Conservation (phyloP, 2,888 invertebrate genomes). For the Cistogaster globosa region DNA sequence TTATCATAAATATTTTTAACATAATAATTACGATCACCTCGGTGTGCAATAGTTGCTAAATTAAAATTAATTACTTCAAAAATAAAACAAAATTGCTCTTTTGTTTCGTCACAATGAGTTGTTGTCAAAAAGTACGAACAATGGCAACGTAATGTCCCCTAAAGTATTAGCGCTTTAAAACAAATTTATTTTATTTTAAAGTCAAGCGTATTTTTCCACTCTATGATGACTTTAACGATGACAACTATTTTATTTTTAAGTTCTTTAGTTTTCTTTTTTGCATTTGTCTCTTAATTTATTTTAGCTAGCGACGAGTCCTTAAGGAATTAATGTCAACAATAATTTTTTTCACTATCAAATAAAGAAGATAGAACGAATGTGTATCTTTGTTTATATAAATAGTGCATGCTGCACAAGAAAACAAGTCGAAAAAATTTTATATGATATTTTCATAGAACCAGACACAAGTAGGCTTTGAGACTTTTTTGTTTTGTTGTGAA, state of each 20-base stretch:
- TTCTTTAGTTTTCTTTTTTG: slow-evolving; percentile 1
- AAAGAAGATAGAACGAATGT: slow-evolving; percentile 11
- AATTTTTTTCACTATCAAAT: slow-evolving; percentile 12
- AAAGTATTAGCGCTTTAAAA: slow-evolving; percentile 18
- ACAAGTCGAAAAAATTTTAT: neutral
- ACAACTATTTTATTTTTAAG: slow-evolving; percentile 48
- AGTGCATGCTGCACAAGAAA: neutral
- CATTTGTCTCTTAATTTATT: slow-evolving; percentile 23
- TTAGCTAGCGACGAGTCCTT: slow-evolving; percentile 48
- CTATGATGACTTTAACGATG: slow-evolving; percentile 42
- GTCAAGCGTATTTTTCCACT: slow-evolving; percentile 15
- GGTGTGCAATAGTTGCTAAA: neutral
- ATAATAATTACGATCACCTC: no score
- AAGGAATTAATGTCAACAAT: slow-evolving; percentile 67
- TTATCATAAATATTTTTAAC: no score
- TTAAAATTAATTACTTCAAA: neutral
- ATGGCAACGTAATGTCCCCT: slow-evolving; percentile 33
- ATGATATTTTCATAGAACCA: neutral
- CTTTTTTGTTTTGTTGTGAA: neutral
- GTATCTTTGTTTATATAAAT: neutral
- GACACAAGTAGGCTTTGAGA: slow-evolving; percentile 8
- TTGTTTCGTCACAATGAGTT: neutral
- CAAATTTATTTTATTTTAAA: slow-evolving; percentile 7
- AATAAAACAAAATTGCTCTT: neutral
- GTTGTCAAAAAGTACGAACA: neutral